Base-by-base conservation (phyloP, 2,797 vertebrate genomes). In the Phoeniculus purpureus region DNA sequence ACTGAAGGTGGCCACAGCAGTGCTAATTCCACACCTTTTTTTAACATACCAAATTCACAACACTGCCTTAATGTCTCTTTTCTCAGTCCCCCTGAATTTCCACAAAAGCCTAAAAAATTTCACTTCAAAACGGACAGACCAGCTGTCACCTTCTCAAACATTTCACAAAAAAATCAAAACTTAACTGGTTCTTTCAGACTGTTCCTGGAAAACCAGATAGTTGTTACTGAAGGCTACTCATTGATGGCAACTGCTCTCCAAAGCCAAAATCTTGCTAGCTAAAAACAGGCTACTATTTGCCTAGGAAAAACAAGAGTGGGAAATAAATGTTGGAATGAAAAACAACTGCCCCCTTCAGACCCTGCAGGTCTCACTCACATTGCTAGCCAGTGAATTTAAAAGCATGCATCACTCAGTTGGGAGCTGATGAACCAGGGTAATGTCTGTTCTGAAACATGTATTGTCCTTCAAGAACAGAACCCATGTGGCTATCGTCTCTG, bases 41-140 rank as follows among this genome's bases (percentile, higher is more conserved):
- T 40, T 37, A 12, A 40, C 45, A 75, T 47, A 72, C 86, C 90
- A 93, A 90, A 92, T 80, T 67, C 84, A 85, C n/a, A 82, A 58
- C 47, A 82, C 21, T 88, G 67, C 64, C 71, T 93, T 88, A 91
- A 92, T 88, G 77, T 55, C 58, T 51, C 25, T 58, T 94, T 94
- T 89, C 61, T 85, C 1, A 2, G 26, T 65, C 74, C 23, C 73
- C 74, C 66, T 80, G 70, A 92, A 83, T 94, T 89, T 72, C 81
- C 93, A 34, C 65, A 75, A 74, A 93, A 87, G 56, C 58, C 72
- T 55, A 76, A 89, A 90, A 89, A 92, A 71, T 64, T n/a, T 26
- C 68, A 77, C 29, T 71, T 51, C 52, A 82, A 83, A 92, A 90
- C 70, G 2, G 0, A 87, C 65, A 87, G 48, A 80, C 52, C 84